phyloP scores from a whole-genome alignment of 2,113 vertebrate genomes.

The Pipra filicauda region DNA sequence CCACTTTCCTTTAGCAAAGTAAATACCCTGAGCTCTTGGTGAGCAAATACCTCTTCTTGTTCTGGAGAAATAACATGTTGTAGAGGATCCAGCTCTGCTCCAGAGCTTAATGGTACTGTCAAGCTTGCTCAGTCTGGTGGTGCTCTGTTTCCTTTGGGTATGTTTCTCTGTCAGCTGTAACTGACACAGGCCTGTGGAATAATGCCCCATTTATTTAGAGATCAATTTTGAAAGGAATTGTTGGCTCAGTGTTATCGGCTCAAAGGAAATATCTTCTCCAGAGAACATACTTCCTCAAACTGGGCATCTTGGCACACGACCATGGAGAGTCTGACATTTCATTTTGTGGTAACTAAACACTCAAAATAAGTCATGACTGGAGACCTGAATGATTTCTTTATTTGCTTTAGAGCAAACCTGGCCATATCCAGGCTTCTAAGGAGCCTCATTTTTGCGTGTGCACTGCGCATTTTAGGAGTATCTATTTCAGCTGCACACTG shows the following conservation, averaged over 20 bases:
- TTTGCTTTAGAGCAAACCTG: neutral
- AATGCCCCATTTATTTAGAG: neutral
- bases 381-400: slow-evolving; percentile 4
- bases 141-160: neutral
- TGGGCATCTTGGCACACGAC: neutral
- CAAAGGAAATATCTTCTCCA: neutral
- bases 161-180: neutral
- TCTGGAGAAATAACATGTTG: neutral
- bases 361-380: neutral
- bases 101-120: neutral
- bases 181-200: neutral
- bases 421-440: neutral
- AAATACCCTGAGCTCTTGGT: neutral
- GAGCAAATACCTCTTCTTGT: neutral
- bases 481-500: neutral
- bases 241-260: neutral
- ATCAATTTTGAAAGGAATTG: neutral
- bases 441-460: neutral
- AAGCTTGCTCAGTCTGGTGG: neutral
- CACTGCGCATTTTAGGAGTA: neutral
- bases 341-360: slow-evolving; percentile 1
- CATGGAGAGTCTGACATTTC: accelerated
- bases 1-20: neutral
- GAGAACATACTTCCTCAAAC: neutral
- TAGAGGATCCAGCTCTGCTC: neutral